These are phyloP conservation scores for Drosophila barbarae DNA, from an alignment of 2,888 invertebrate species.

Conservation along the genomic window DNA sequence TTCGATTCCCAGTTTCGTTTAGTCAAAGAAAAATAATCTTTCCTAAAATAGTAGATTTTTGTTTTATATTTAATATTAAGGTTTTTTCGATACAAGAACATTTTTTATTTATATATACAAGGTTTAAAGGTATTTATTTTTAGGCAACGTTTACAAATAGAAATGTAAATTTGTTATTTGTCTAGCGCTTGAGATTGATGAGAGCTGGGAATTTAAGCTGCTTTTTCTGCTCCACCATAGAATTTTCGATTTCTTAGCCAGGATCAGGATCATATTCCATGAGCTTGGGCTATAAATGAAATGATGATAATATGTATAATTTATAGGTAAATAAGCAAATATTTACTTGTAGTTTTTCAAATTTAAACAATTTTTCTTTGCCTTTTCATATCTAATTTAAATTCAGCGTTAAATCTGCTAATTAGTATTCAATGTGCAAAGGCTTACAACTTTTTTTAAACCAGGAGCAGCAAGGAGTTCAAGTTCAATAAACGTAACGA, in stretches of 20 bases:
- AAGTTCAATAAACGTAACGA: conserved; percentile 23
- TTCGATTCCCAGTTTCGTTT: conserved; percentile 6
- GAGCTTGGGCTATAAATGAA: no score
- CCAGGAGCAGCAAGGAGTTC: neutral
- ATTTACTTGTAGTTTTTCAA: neutral
- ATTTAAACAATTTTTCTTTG: neutral
- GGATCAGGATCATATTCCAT: no score
- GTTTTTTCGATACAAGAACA: neutral
- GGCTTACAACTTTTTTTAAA: neutral
- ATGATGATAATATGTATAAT: neutral
- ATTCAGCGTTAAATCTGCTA: neutral
- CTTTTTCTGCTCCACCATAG: neutral
- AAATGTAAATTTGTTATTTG: conserved; percentile 12
- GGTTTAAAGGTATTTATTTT: neutral
- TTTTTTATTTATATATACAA: neutral
- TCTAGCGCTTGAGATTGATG: conserved; percentile 13
- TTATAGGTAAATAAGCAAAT: neutral
- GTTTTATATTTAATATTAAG: neutral
- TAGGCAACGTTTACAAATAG: neutral
- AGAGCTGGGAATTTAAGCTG: conserved; percentile 7
- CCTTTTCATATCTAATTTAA: neutral
- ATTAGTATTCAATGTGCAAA: conserved; percentile 5
- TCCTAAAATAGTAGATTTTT: neutral
- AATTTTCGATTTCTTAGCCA: neutral
- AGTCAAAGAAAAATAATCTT: conserved; percentile 11